phyloP scores from a whole-genome alignment of 2,888 invertebrate species.

The Polietes domitor region DNA sequence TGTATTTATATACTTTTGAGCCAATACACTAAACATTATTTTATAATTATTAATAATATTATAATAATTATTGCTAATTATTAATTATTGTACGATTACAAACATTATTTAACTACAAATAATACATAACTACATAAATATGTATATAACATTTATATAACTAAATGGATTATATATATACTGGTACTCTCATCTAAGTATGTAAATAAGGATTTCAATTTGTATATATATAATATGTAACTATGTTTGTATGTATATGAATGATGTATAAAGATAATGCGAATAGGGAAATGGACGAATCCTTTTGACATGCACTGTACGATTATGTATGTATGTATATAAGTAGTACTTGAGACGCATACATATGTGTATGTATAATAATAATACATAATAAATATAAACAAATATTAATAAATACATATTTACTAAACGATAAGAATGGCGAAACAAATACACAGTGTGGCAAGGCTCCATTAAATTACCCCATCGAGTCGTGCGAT shows the following conservation, averaged over 20 bases:
- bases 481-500: too few relatives aligned
- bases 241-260: conserved; percentile 47
- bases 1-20: conserved; percentile 18
- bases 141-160: conserved; percentile 57
- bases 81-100: conserved; percentile 36
- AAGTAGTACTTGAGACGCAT: conserved; percentile 1
- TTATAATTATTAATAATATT: conserved; percentile 25
- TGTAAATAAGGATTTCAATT: conserved; percentile 18
- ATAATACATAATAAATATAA: conserved; percentile 9
- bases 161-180: conserved; percentile 33
- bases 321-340: background rate
- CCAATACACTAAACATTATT: conserved; percentile 2
- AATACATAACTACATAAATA: conserved; percentile 36
- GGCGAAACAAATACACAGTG: too few relatives aligned
- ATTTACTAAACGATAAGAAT: conserved; percentile 14
- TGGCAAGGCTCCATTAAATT: too few relatives aligned
- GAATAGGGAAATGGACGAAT: conserved; percentile 61
- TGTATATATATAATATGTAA: conserved; percentile 69
- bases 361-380: conserved; percentile 28
- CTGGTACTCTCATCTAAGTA: background rate
- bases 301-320: background rate
- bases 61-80: conserved; percentile 3
- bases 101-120: conserved; percentile 28
- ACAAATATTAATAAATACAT: conserved; percentile 19
- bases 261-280: conserved; percentile 34